Conservation (phyloP, 2,113 vertebrate genomes). For the Scytalopus superciliaris region DNA sequence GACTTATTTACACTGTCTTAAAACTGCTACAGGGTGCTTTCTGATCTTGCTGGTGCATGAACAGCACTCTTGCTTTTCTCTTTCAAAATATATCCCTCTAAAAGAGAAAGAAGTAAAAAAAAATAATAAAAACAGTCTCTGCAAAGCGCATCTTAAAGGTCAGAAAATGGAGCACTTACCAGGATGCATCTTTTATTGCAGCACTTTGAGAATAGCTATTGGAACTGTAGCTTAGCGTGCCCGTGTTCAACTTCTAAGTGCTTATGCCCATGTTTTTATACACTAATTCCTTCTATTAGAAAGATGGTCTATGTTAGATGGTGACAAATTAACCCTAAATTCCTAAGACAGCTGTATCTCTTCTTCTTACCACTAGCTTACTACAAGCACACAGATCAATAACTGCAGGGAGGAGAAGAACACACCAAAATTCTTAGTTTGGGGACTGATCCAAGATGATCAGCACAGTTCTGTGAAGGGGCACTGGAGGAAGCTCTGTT, state of each 20-base stretch:
- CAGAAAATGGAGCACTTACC: neutral
- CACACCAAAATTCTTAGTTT: neutral
- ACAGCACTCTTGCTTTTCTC: neutral
- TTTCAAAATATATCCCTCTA: neutral
- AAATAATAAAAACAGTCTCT: neutral
- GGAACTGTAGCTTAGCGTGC: neutral
- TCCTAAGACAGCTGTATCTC: neutral
- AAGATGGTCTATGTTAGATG: neutral
- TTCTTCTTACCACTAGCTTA: neutral
- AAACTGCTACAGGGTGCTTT: neutral
- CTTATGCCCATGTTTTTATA: neutral
- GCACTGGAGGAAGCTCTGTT: neutral
- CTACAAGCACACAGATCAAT: neutral
- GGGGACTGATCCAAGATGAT: neutral
- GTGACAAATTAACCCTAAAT: neutral
- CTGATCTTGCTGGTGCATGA: neutral
- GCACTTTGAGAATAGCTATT: neutral
- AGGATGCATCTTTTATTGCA: neutral
- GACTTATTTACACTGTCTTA: neutral
- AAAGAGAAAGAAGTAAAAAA: neutral
- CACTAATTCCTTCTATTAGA: neutral
- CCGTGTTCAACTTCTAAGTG: neutral
- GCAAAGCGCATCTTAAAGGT: neutral
- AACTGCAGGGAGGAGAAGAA: neutral
- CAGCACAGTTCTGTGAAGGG: neutral